Evolutionary conservation across 2,888 invertebrate species (phyloP), one percentile per base, ranked within the genome.

Genomic region (Polydrusus cervinus): DNA sequence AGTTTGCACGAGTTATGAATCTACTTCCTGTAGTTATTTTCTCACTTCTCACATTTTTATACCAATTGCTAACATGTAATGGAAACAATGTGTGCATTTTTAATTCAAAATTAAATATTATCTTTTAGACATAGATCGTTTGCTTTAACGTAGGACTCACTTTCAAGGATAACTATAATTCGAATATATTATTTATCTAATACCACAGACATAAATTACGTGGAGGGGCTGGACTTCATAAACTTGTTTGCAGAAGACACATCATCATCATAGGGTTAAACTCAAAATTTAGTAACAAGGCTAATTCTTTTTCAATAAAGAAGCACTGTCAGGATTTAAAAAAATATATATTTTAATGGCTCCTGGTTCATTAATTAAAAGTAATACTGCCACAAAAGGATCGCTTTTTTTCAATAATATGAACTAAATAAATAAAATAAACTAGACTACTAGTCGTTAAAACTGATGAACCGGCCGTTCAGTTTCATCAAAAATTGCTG

Each of bases 401-500:
- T 43, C 43, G 13, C 9, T 51, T 53, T 53, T 53, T 38, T 66
- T 69, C 14, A 61, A 69, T 69, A 49, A 57, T 61, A 69, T 62
- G 43, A 71, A 64, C 51, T 53, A 71, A 64, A 71, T 62, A 70
- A 70, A 70, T 53, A 71, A 45, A 64, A 53, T 30, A 71, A 53
- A 71, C 38, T 62, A 62, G 62, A 70, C 51, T 43, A 49, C 62
- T 40, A 62, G 62, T 70, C 38, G 71, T 71, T 40, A 51, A 40
- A 71, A 71, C 40, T 71, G 71, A 73, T 68, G 53, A 61, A 68
- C 51, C 34, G 67, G 45, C 34, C 67, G 67, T 67, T 60, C 65
- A 60, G 66, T 66, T 73, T 53, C 67, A 74, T 71, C 69, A 67
- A 67, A 75, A 75, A 75, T 75, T 75, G 74, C 77, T 66, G 71